Evolutionary conservation across 2,113 vertebrate species (phyloP), one percentile per base, ranked within the genome.

Genomic region (Nymphicus hollandicus): DNA sequence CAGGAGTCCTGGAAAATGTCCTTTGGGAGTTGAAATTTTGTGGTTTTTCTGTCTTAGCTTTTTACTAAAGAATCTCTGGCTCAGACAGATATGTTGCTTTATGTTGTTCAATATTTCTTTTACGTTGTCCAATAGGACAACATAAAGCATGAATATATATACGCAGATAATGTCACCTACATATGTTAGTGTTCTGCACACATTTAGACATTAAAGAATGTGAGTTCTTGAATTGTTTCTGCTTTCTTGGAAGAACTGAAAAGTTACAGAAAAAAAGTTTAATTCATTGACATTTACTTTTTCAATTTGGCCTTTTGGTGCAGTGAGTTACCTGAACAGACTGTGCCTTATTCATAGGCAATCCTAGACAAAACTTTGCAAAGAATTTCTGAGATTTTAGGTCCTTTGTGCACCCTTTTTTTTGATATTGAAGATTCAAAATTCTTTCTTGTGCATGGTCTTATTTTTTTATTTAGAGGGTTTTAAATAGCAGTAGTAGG

Each of bases 161-260:
- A 2, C 7, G 1, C 24, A 9, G 31, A 4, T 10, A 7, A 1
- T 58, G 29, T 44, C 8, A 49, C 7, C 7, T 74, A 12, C 27
- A 11, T 44, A 13, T 22, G 5, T 86, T 83, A 28, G 4, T 63
- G 28, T 73, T 71, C 71, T 27, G 27, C 27, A 24, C 7, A 11
- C 9, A 17, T 77, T 77, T 71, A 69, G 18, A 72, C 22, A 27
- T 9, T 11, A 13, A 47, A 61, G 61, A 71, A 7, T 31, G 15
- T 49, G 47, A 79, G 9, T 31, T 81, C 52, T 63, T 35, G 31
- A 58, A 13, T 16, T 82, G 6, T 15, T 87, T 89, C 33, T 46
- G 11, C 35, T 86, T 84, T 47, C 31, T 23, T 43, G 50, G 50
- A 86, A 23, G 11, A 92, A 74, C 5, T 58, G 65, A 81, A 89